phyloP scores from a whole-genome alignment of 2,797 vertebrate genomes.

The Valencia hispanica region DNA sequence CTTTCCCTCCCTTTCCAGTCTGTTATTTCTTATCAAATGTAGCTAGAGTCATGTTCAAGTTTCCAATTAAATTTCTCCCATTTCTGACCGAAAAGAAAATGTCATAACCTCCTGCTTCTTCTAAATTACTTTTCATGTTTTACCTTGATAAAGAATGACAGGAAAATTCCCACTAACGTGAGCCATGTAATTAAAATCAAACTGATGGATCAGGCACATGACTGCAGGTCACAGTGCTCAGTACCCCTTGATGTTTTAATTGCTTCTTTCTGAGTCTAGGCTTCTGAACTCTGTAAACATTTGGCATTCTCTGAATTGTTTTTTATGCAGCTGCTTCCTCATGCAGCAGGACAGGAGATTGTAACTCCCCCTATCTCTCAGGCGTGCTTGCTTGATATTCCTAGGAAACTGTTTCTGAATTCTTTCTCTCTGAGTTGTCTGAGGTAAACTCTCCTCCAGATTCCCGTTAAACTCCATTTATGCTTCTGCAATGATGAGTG shows the following conservation, averaged over 20 bases:
- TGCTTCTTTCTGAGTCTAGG: not conserved
- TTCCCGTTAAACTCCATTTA: conserved; percentile 47
- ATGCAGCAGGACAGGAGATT: conserved; percentile 18
- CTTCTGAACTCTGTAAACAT: conserved; percentile 20
- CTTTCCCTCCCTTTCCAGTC: conserved; percentile 30
- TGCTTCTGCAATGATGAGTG: conserved; percentile 22
- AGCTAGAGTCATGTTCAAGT: conserved; percentile 10
- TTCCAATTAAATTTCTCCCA: conserved; percentile 7
- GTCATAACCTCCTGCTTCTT: not conserved
- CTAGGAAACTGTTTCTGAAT: conserved; percentile 11
- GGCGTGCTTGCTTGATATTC: conserved; percentile 7
- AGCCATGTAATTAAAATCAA: not conserved
- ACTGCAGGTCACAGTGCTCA: not conserved
- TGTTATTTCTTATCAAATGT: conserved; percentile 13
- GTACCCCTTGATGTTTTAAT: conserved; percentile 13
- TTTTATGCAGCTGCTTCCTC: conserved; percentile 38
- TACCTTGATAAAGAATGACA: not conserved
- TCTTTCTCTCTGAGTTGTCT: conserved; percentile 38
- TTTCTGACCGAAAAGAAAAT: not conserved
- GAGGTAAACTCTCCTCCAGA: conserved; percentile 34
- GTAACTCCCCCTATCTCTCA: conserved; percentile 8
- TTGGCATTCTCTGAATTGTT: conserved; percentile 30
- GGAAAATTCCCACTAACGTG: conserved; percentile 1
- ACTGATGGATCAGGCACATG: not conserved
- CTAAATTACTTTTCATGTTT: not conserved